A percentile compares a stretch with the other conserved stretches of the same genome.
phyloP scores from a whole-genome alignment of 2,888 invertebrate genomes.

The Adelognathus sp. region DNA sequence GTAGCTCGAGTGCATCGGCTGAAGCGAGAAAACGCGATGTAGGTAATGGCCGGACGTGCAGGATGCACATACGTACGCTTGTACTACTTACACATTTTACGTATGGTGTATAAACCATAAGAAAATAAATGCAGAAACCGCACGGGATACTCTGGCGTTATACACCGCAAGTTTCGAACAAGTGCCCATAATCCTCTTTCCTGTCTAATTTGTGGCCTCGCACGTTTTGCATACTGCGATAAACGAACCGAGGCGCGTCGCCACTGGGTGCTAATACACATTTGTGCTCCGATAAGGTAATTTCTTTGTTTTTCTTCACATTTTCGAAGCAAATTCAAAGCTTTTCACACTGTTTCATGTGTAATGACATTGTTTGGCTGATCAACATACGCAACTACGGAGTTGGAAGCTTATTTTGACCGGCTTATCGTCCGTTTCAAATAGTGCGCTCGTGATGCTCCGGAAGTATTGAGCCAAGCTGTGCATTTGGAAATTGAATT shows the following conservation, averaged over 20 bases:
- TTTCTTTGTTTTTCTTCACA: background rate
- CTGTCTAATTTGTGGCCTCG: background rate
- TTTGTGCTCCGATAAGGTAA: background rate
- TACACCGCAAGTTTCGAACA: background rate
- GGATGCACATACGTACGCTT: constrained; percentile 16
- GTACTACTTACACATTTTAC: constrained; percentile 31
- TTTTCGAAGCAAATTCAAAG: background rate
- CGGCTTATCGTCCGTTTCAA: too few relatives aligned
- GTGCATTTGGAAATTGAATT: too few relatives aligned
- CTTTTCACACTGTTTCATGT: too few relatives aligned
- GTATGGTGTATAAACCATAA: background rate
- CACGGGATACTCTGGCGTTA: constrained; percentile 3
- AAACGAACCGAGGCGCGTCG: background rate
- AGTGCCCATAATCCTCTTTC: constrained; percentile 7
- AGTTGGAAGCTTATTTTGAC: too few relatives aligned
- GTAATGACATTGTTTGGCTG: too few relatives aligned
- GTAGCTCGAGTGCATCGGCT: background rate
- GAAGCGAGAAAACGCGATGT: background rate
- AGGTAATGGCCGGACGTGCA: constrained; percentile 34
- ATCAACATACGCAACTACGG: too few relatives aligned
- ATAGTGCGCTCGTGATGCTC: too few relatives aligned
- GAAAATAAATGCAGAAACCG: background rate
- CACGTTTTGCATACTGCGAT: background rate
- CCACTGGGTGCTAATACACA: background rate
- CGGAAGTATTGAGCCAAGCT: too few relatives aligned